A percentile compares a stretch with the other conserved stretches of the same genome.
Evolutionary conservation across 2,113 vertebrate genomes (phyloP).

Genomic region (Gadus chalcogrammus): DNA sequence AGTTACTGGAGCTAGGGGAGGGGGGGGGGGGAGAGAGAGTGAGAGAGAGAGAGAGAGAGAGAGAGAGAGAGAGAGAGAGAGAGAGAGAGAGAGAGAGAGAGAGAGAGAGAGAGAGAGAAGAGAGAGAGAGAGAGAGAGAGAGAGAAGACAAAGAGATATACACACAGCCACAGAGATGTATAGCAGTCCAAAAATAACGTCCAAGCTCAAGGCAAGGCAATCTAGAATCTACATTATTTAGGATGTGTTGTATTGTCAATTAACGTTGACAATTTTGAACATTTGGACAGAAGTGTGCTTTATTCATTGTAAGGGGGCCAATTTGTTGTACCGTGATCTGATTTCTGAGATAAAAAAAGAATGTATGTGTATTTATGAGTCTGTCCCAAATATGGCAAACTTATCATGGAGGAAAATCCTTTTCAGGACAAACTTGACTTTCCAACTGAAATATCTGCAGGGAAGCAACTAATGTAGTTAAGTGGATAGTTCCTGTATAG

Average conservation of each 20-base stretch:
- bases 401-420: constrained; percentile 23
- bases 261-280: constrained; percentile 4
- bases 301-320: constrained; percentile 19
- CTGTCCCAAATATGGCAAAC: constrained; percentile 56
- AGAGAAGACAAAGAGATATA: constrained; percentile 1
- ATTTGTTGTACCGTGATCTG: constrained; percentile 17
- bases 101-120: constrained; percentile 15
- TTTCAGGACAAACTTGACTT: constrained; percentile 55
- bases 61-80: constrained; percentile 1
- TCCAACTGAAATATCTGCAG: constrained; percentile 48
- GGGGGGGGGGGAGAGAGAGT: constrained; percentile 15
- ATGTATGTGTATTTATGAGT: constrained; percentile 25
- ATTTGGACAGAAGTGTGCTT: constrained; percentile 18
- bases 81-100: constrained; percentile 17
- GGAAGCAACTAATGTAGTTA: too few relatives aligned
- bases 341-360: constrained; percentile 27
- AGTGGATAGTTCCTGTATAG: too few relatives aligned
- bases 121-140: neutral
- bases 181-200: constrained; percentile 56
- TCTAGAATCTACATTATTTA: constrained; percentile 3
- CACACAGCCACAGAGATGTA: constrained; percentile 16
- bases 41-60: constrained; percentile 15
- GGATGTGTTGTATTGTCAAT: constrained; percentile 5
- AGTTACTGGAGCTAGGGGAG: neutral
- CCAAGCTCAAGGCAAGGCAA: constrained; percentile 27